These are phyloP conservation scores for Escarpia spicata DNA, from an alignment of 2,888 invertebrate species.

Conservation along the genomic window DNA sequence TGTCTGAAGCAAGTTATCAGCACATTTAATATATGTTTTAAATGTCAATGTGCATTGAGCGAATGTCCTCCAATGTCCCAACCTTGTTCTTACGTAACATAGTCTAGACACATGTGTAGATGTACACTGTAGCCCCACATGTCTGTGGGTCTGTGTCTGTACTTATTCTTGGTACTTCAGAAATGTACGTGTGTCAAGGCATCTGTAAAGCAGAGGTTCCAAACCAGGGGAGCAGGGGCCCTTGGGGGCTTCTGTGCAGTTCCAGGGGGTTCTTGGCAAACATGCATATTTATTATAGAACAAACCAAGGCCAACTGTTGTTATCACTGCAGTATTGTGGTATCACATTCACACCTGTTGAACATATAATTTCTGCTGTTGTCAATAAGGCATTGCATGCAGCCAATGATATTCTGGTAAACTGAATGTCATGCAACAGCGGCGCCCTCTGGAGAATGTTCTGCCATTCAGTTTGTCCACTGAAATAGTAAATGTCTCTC, in stretches of 20 bases:
- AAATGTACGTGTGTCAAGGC: neutral
- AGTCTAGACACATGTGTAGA: neutral
- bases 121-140: neutral
- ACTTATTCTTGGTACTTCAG: neutral
- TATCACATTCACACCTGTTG: no score
- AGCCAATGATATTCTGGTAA: no score
- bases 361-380: no score
- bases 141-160: neutral
- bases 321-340: no score
- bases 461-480: no score
- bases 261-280: neutral
- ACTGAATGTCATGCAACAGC: no score
- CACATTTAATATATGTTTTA: neutral
- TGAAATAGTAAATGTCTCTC: no score
- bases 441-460: no score
- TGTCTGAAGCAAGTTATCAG: neutral
- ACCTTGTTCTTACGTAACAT: neutral
- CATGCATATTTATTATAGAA: neutral
- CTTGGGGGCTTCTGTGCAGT: neutral
- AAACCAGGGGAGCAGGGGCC: neutral
- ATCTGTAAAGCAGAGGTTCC: neutral
- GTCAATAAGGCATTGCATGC: no score
- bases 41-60: neutral
- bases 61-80: neutral
- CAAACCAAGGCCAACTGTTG: no score